phyloP scores from a whole-genome alignment of 1,140 invertebrate species.

The Lucilia cuprina region DNA sequence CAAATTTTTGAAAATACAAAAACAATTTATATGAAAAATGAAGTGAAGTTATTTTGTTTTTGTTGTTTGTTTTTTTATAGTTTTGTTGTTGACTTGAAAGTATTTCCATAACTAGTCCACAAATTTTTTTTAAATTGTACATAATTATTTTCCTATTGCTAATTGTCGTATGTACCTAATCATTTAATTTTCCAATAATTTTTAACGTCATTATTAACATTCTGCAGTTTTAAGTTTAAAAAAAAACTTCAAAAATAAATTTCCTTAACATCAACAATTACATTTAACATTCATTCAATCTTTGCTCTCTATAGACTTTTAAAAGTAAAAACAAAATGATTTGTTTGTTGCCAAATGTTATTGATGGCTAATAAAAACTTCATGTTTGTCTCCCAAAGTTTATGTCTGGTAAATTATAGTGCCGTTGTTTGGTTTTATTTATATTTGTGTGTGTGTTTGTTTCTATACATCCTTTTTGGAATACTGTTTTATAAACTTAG shows the following conservation, averaged over 20 bases:
- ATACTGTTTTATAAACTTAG: background rate
- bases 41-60: too few species aligned
- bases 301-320: background rate
- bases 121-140: too few species aligned
- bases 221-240: background rate
- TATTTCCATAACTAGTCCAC: too few species aligned
- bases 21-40: too few species aligned
- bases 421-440: background rate
- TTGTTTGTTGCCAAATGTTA: constrained; percentile 23
- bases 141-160: too few species aligned
- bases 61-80: too few species aligned
- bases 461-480: background rate
- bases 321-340: constrained; percentile 13
- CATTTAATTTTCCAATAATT: too few species aligned
- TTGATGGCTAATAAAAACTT: constrained; percentile 29
- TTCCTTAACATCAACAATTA: background rate
- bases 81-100: too few species aligned
- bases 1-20: too few species aligned
- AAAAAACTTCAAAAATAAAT: background rate
- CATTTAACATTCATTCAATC: constrained; percentile 1
- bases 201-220: too few species aligned
- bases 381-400: constrained; percentile 21
- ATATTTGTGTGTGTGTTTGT: background rate
- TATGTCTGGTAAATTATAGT: constrained; percentile 13
- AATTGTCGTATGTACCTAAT: too few species aligned